Conservation (phyloP, 2,113 vertebrate species). For the Passer domesticus region DNA sequence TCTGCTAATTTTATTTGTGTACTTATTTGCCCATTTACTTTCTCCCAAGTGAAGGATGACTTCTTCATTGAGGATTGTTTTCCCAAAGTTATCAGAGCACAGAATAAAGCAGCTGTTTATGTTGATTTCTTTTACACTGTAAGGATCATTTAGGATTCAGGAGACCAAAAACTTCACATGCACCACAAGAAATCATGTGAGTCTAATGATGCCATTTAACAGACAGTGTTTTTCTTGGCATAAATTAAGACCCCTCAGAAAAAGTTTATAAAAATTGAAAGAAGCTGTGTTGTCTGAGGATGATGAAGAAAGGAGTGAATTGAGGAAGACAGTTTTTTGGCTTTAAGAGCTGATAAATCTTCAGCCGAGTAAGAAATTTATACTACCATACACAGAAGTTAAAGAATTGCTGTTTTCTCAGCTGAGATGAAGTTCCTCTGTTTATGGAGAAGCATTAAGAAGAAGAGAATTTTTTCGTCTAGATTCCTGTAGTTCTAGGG, state of each 20-base stretch:
- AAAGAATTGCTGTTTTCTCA: neutral
- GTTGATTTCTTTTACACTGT: neutral
- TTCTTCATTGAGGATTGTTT: slow-evolving; percentile 14
- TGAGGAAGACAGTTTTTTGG: neutral
- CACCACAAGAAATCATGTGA: slow-evolving; percentile 17
- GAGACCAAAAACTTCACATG: slow-evolving; percentile 1
- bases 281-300: neutral
- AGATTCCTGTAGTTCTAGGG: neutral
- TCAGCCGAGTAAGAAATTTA: neutral
- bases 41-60: neutral
- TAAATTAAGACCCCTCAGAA: slow-evolving; percentile 56
- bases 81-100: slow-evolving; percentile 43
- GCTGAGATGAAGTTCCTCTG: neutral
- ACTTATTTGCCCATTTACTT: neutral
- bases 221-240: slow-evolving; percentile 44
- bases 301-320: neutral
- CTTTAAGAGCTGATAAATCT: slow-evolving; percentile 3
- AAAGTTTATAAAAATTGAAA: slow-evolving; percentile 22
- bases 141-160: slow-evolving; percentile 57
- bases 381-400: neutral
- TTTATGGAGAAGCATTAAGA: neutral
- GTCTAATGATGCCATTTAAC: slow-evolving; percentile 65
- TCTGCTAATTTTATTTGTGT: neutral
- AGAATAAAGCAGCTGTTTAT: slow-evolving; percentile 60
- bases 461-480: neutral